phyloP scores from a whole-genome alignment of 1,140 invertebrate species.

The Drosophila pruinosa region DNA sequence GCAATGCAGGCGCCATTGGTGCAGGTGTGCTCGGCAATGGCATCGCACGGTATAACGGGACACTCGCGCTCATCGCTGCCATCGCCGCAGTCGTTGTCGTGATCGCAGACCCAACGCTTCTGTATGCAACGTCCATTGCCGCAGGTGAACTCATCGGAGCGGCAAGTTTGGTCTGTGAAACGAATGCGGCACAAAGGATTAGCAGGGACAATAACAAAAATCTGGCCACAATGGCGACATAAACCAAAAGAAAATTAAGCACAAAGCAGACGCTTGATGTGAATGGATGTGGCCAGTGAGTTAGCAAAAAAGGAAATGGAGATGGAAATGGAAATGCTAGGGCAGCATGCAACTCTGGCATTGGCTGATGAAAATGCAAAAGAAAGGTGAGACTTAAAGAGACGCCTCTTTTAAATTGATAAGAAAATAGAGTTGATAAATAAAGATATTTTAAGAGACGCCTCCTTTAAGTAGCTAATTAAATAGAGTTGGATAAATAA shows the following conservation, averaged over 20 bases:
- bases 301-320: slow-evolving; percentile 12
- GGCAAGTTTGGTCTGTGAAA: slow-evolving; percentile 89
- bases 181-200: slow-evolving; percentile 43
- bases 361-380: slow-evolving; percentile 17
- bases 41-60: slow-evolving; percentile 87
- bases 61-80: slow-evolving; percentile 92
- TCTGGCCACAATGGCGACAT: slow-evolving; percentile 1
- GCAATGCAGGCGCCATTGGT: slow-evolving; percentile 88
- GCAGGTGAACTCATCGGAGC: slow-evolving; percentile 95
- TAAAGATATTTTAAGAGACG: too few relatives aligned
- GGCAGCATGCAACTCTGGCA: background rate
- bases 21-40: slow-evolving; percentile 89
- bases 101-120: slow-evolving; percentile 93
- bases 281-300: slow-evolving; percentile 31
- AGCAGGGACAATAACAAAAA: slow-evolving; percentile 1
- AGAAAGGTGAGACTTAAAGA: background rate
- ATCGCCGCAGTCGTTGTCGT: slow-evolving; percentile 93
- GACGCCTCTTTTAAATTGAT: too few relatives aligned
- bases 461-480: too few relatives aligned
- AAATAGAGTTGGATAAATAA: too few relatives aligned
- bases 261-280: slow-evolving; percentile 31
- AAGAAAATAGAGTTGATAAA: too few relatives aligned
- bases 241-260: slow-evolving; percentile 41
- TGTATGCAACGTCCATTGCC: slow-evolving; percentile 94
- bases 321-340: too few relatives aligned